Evolutionary conservation across 2,113 vertebrate species (phyloP).

Genomic region (Phyllopteryx taeniolatus): DNA sequence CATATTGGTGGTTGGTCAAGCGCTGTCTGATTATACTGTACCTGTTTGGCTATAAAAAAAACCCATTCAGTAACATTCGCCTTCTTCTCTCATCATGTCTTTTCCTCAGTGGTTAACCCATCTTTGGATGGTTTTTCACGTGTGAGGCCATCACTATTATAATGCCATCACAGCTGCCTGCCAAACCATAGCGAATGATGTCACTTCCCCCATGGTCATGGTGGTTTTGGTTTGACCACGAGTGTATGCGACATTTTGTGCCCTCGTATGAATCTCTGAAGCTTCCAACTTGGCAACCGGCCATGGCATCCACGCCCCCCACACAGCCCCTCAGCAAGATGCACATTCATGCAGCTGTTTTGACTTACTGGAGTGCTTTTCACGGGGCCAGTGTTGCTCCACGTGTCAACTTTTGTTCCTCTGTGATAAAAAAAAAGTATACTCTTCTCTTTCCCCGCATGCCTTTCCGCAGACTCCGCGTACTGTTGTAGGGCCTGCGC

Average conservation of each 20-base stretch:
- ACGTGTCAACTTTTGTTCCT: slow-evolving; percentile 28
- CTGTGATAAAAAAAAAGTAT: slow-evolving; percentile 13
- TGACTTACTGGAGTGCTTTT: slow-evolving; percentile 32
- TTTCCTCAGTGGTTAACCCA: slow-evolving; percentile 58
- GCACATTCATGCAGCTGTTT: slow-evolving; percentile 34
- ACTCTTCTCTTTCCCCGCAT: slow-evolving; percentile 13
- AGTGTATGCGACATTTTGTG: slow-evolving; percentile 71
- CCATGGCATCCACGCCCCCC: slow-evolving; percentile 47
- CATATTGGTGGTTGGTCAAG: neutral
- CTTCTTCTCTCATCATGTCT: slow-evolving; percentile 53
- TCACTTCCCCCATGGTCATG: slow-evolving; percentile 77
- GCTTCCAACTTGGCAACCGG: slow-evolving; percentile 59
- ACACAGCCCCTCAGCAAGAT: slow-evolving; percentile 28
- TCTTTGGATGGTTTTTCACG: slow-evolving; percentile 49
- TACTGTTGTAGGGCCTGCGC: slow-evolving; percentile 20
- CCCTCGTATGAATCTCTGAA: slow-evolving; percentile 57
- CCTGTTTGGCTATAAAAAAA: slow-evolving; percentile 3
- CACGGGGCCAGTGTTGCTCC: slow-evolving; percentile 31
- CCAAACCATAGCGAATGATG: slow-evolving; percentile 74
- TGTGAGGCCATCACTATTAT: slow-evolving; percentile 66
- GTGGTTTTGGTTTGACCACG: slow-evolving; percentile 72
- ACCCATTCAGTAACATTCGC: slow-evolving; percentile 28
- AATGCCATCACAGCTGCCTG: slow-evolving; percentile 61
- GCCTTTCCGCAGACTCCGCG: slow-evolving; percentile 15
- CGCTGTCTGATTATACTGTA: neutral